A percentile compares a stretch with the other conserved stretches of the same genome.
Conservation (phyloP, 2,888 invertebrate genomes). For the Sinhomidia bicolor region DNA sequence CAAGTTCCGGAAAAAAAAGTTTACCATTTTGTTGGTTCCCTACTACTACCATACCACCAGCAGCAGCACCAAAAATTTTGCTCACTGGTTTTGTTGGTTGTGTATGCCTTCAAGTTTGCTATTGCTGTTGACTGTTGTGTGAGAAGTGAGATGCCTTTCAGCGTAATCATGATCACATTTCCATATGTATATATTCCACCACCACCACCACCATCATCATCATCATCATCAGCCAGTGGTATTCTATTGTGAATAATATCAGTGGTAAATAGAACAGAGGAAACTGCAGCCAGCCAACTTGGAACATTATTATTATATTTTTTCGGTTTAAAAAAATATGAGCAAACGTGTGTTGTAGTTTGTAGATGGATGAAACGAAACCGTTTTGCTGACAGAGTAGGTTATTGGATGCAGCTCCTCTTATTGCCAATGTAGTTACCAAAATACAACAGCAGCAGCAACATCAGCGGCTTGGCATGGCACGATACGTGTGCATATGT, state of each 20-base stretch:
- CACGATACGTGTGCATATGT: too few species aligned
- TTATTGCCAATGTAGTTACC: background rate
- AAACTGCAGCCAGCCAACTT: background rate
- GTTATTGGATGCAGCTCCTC: background rate
- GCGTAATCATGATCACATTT: slow-evolving; percentile 5
- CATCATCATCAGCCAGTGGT: background rate
- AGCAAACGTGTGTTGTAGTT: background rate
- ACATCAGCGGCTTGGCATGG: background rate
- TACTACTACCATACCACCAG: too few species aligned
- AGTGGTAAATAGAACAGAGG: background rate
- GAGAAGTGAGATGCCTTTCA: slow-evolving; percentile 34
- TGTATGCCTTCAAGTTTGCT: slow-evolving; percentile 1
- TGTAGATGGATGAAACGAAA: slow-evolving; percentile 43
- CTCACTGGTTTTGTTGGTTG: background rate
- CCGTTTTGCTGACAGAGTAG: background rate
- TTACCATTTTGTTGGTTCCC: slow-evolving; percentile 37
- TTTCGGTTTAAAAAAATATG: slow-evolving; percentile 1
- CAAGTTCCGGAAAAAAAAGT: slow-evolving; percentile 44
- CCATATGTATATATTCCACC: background rate
- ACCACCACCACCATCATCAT: background rate
- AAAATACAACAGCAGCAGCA: background rate
- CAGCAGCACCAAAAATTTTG: slow-evolving; percentile 1
- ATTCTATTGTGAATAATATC: background rate
- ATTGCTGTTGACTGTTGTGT: background rate
- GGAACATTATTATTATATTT: background rate